A percentile compares a stretch with the other conserved stretches of the same genome.
phyloP scores from a whole-genome alignment of 2,113 vertebrate species.

The Rhea pennata region DNA sequence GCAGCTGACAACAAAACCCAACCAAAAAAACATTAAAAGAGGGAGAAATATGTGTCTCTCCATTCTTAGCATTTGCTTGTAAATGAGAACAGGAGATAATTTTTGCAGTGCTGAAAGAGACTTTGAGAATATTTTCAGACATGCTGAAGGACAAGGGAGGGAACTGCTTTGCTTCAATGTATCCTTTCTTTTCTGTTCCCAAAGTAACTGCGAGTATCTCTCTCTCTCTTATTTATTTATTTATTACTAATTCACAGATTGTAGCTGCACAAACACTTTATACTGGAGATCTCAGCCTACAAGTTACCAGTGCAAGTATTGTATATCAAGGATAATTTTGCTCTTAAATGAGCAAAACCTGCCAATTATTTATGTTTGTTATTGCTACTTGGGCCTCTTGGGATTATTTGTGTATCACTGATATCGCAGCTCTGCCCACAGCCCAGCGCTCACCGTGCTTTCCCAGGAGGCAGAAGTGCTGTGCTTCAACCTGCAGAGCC shows the following conservation, averaged over 20 bases:
- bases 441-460: neutral
- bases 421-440: neutral
- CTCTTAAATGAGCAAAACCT: neutral
- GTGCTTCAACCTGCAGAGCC: neutral
- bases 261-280: neutral
- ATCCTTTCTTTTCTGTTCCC: neutral
- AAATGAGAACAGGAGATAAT: conserved; percentile 52
- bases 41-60: neutral
- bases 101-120: conserved; percentile 26
- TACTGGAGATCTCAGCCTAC: neutral
- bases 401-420: neutral
- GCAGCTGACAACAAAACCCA: neutral
- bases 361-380: neutral
- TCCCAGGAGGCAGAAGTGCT: neutral
- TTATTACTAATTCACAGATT: neutral
- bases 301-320: neutral
- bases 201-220: conserved; percentile 15
- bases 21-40: neutral
- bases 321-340: neutral
- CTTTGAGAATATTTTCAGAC: conserved; percentile 50
- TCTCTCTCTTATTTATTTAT: neutral
- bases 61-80: neutral
- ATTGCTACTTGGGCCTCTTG: neutral
- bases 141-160: conserved; percentile 28
- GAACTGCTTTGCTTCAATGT: conserved; percentile 18